Evolutionary conservation across 2,797 vertebrate species (phyloP), one percentile per base, ranked within the genome.

Genomic region (Trachops cirrhosus): DNA sequence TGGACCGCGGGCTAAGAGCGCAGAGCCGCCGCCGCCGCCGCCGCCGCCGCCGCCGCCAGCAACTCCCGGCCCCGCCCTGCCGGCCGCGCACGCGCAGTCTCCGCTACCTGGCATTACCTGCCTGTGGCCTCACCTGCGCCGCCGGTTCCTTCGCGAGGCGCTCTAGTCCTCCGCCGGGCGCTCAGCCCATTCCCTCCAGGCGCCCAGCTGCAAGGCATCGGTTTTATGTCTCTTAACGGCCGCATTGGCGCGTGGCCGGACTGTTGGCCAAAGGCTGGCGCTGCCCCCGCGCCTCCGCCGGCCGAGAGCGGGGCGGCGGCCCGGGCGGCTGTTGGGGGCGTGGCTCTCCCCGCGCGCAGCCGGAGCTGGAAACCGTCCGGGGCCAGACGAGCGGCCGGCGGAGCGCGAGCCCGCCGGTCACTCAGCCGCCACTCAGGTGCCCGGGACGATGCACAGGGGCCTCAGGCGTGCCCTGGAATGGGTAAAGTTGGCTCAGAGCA

Each of bases 171-270:
- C 32, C 1, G 37, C 26, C 16, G 0, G 26, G 39, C 2, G 34
- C 19, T 4, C n/a, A 1, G 26, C 46, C 1, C 16, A 0, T 2
- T 34, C 5, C 15, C 19, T 5, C 4, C 9, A 0, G 14, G 24
- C 4, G 26, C 34, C 9, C 0, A 0, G 44, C 39, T 41, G 37
- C 16, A 0, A 16, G 12, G 18, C 68, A 48, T 95, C 73, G 73
- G 77, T 95, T 94, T 75, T 48, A 87, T 5, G 16, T 68, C 70
- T 21, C 52, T 9, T 83, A 97, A 97, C 96, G 92, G 94, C 93
- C 32, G 34, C 67, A 0, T 37, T 19, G 86, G 94, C 96, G 92
- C 93, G 67, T 29, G 90, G 88, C 50, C 73, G 21, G 26, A 73
- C 93, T 75, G 85, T 93, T 70, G 79, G 48, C 1, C 44, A 0